Percentiles rank a stretch among this genome's conserved stretches.
phyloP scores from a whole-genome alignment of 2,113 vertebrate genomes.

The Climacteris rufus region DNA sequence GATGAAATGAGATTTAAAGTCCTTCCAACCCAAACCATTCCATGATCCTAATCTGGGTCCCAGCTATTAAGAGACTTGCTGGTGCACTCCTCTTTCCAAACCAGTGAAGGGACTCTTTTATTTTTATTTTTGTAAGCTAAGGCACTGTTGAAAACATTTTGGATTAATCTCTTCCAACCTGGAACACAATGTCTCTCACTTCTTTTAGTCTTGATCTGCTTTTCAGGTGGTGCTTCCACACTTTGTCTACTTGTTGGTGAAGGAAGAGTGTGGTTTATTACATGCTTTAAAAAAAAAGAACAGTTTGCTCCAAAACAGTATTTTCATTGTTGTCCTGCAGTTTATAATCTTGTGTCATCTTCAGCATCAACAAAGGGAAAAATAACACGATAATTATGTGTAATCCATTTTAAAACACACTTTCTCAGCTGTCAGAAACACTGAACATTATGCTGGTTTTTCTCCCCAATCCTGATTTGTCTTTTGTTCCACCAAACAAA shows the following conservation, averaged over 20 bases:
- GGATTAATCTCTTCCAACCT: background rate
- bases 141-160: background rate
- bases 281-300: background rate
- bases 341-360: background rate
- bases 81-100: background rate
- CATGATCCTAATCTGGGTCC: background rate
- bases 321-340: background rate
- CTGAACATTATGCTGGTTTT: background rate
- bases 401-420: background rate
- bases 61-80: background rate
- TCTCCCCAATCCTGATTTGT: background rate
- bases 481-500: conserved; percentile 32
- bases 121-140: background rate
- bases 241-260: background rate
- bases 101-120: background rate
- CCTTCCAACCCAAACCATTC: background rate
- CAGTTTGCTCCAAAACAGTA: background rate
- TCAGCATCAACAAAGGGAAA: background rate
- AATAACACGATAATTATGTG: background rate
- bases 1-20: background rate
- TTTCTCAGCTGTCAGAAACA: background rate
- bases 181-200: background rate
- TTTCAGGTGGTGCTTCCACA: background rate
- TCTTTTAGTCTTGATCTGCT: background rate
- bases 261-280: background rate